These are phyloP conservation scores for Stenodera caucasica DNA, from an alignment of 2,888 invertebrate genomes.

Conservation along the genomic window DNA sequence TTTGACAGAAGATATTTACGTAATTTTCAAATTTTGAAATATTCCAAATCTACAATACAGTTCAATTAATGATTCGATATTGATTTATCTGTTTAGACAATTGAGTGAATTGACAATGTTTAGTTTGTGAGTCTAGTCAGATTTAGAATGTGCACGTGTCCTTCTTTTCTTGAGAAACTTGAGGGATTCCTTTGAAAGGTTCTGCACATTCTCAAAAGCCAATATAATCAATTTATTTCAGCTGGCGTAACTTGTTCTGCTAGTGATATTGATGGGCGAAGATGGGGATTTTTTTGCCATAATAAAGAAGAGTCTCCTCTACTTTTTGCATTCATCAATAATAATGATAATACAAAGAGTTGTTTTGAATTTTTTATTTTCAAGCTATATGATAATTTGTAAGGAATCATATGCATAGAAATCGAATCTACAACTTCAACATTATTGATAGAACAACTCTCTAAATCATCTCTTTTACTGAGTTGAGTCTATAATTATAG, in stretches of 20 bases:
- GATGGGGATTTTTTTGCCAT: constrained; percentile 26
- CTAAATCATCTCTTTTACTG: not conserved
- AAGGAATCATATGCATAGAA: not conserved
- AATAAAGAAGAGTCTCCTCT: too few species aligned
- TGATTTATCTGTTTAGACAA: too few species aligned
- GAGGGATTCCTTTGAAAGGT: constrained; percentile 11
- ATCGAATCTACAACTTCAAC: not conserved
- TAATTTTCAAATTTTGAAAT: too few species aligned
- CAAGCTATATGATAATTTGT: not conserved
- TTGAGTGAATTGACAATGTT: too few species aligned
- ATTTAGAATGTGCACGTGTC: not conserved
- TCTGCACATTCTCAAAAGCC: constrained; percentile 28
- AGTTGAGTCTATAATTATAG: not conserved
- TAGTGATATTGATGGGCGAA: constrained; percentile 17
- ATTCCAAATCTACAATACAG: too few species aligned
- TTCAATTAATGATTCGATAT: too few species aligned
- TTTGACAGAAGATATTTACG: not conserved
- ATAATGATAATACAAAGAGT: not conserved
- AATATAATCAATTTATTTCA: constrained; percentile 33
- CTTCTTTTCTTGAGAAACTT: too few species aligned
- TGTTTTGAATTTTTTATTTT: not conserved
- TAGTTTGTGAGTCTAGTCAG: too few species aligned
- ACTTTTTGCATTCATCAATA: too few species aligned
- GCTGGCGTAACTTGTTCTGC: constrained; percentile 30
- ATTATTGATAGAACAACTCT: constrained; percentile 2